Base-by-base conservation (phyloP, 1,140 invertebrate genomes). In the Adelges cooleyi region DNA sequence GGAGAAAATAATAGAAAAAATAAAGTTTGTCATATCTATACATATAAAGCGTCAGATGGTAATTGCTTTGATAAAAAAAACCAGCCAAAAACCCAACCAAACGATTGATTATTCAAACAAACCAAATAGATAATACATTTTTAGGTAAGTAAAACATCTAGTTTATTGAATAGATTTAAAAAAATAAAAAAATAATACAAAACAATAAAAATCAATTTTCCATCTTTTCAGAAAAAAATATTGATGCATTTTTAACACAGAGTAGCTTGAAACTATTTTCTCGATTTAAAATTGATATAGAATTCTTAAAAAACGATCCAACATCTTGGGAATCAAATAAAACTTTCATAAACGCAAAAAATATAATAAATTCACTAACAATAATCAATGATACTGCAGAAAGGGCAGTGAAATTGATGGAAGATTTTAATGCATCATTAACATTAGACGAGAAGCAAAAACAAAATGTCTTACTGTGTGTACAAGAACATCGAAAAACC, bases 321-420 rank as follows among this genome's bases (percentile, higher is more conserved):
- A 22, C n/a, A 15, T n/a, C 33, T 48, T 65, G 38, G 59, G 22
- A 44, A 44, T 23, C 36, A 5, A 44, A 65, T 48, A 20, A 2
- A 11, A 18, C 4, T 20, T 65, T 40, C 22, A 48, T 46, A 6
- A 22, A 44, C 11, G 59, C 15, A 13, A 20, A 25, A 15, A 44
- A 25, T 25, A 65, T 25, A 15, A 38, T 46, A 48, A 67, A 67
- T n/a, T 23, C 13, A 13, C 33, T 67, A 11, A 65, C 11, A 65
- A 56, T 67, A 9, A 49, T 68, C 5, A 68, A 68, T 29, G 67
- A 68, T 25, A 48, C 36, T 10, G 67, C 67, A 18, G 67, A 68
- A 52, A 44, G 67, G 17, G 67, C 25, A 25, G 65, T 68, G 9
- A 66, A 66, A 46, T 38, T 68, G 53, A 36, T 66, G 13, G 33